These are phyloP conservation scores for Perca fluviatilis DNA, from an alignment of 2,113 vertebrate genomes.

Conservation along the genomic window DNA sequence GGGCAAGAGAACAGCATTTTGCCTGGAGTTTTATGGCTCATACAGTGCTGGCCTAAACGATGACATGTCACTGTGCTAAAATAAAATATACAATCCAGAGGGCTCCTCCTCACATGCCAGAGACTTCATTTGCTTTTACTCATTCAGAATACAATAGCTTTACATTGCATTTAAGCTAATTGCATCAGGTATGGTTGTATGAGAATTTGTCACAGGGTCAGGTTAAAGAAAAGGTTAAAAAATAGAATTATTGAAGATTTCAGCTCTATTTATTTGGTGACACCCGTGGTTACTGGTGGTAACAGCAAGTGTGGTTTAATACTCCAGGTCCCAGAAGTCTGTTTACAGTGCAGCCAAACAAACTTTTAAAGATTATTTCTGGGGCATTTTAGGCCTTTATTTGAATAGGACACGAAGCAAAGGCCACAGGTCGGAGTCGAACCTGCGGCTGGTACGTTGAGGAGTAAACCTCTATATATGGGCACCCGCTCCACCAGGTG, in stretches of 20 bases:
- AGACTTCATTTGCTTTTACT: not conserved
- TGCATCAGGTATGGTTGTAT: not conserved
- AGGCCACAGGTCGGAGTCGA: too few relatives aligned
- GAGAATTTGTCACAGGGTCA: not conserved
- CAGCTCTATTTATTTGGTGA: not conserved
- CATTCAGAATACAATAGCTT: not conserved
- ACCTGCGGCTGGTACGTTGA: too few relatives aligned
- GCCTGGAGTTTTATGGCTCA: conserved; percentile 44
- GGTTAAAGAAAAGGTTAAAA: not conserved
- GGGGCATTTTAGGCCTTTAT: too few relatives aligned
- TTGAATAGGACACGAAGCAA: too few relatives aligned
- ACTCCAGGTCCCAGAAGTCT: not conserved
- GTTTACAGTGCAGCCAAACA: not conserved
- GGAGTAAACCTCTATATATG: too few relatives aligned
- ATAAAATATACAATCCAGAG: conserved; percentile 16
- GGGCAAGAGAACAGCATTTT: conserved; percentile 45
- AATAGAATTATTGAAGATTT: not conserved
- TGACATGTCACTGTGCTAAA: conserved; percentile 16
- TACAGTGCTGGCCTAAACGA: conserved; percentile 23
- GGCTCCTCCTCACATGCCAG: not conserved
- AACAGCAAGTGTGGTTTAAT: not conserved
- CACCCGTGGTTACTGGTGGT: not conserved
- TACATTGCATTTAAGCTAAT: not conserved
- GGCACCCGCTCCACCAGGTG: too few relatives aligned
- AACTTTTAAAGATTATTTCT: not conserved